These are phyloP conservation scores for Brachyopa scutellaris DNA, from an alignment of 2,888 invertebrate genomes.

Conservation along the genomic window DNA sequence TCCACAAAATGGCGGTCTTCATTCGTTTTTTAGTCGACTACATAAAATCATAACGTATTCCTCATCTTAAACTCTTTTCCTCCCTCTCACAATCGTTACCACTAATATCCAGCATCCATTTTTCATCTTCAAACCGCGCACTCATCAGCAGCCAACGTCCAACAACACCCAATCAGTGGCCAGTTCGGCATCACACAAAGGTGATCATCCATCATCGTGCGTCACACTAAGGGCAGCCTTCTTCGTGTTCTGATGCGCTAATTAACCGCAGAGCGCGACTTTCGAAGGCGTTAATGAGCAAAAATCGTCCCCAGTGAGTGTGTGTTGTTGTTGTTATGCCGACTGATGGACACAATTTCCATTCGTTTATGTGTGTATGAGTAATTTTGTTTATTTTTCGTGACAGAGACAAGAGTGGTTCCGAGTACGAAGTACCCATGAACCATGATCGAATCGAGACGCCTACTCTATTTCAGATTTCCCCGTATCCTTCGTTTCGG, in stretches of 20 bases:
- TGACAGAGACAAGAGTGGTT: conserved; percentile 2
- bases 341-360: conserved; percentile 42
- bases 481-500: neutral
- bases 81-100: no score
- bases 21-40: no score
- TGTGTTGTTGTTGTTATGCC: conserved; percentile 18
- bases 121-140: no score
- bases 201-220: conserved; percentile 65
- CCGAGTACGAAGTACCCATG: no score
- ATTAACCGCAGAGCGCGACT: conserved; percentile 66
- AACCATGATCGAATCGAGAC: no score
- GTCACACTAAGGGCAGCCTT: conserved; percentile 67
- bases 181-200: conserved; percentile 63
- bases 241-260: conserved; percentile 65
- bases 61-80: no score
- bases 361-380: conserved; percentile 31
- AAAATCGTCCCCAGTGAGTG: conserved; percentile 55
- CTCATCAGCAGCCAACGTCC: no score
- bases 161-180: conserved; percentile 67
- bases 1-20: no score
- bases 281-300: conserved; percentile 69
- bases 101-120: no score
- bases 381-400: no score
- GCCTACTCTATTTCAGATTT: conserved; percentile 27
- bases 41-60: no score